phyloP scores from a whole-genome alignment of 2,113 vertebrate genomes.

The Bagarius yarrelli region DNA sequence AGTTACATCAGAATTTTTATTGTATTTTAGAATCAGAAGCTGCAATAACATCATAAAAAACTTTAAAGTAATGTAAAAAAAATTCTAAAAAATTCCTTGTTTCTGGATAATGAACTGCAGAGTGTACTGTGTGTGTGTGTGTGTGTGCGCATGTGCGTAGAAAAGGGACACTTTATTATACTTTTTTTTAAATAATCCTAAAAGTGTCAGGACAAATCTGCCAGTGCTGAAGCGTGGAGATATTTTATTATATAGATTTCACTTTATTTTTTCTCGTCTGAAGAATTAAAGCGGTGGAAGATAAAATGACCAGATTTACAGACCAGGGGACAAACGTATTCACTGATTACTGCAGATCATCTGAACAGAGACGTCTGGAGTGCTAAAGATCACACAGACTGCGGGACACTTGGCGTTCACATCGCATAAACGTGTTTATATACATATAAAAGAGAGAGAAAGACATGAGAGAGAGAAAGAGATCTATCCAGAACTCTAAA shows the following conservation, averaged over 20 bases:
- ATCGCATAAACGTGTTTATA: no score
- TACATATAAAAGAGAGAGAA: no score
- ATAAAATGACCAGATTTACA: not conserved
- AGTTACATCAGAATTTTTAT: not conserved
- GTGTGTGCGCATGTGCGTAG: not conserved
- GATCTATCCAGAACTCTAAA: no score
- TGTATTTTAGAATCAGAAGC: no score
- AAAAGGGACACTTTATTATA: conserved; percentile 12
- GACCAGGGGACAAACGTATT: not conserved
- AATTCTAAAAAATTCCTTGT: no score
- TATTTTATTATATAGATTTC: not conserved
- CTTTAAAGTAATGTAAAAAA: no score
- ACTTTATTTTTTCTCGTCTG: not conserved
- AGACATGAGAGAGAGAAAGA: no score
- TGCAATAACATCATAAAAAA: no score
- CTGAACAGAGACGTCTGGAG: no score
- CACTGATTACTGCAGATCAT: no score
- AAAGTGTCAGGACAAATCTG: not conserved
- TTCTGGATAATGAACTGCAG: not conserved
- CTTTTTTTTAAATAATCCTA: not conserved
- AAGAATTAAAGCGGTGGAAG: not conserved
- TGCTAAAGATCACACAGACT: no score
- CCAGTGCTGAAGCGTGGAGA: not conserved
- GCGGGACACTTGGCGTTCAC: no score
- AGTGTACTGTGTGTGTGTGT: not conserved